Percentiles rank a stretch among this genome's conserved stretches.
Conservation (phyloP, 2,888 invertebrate genomes). For the Rotaria macrura region DNA sequence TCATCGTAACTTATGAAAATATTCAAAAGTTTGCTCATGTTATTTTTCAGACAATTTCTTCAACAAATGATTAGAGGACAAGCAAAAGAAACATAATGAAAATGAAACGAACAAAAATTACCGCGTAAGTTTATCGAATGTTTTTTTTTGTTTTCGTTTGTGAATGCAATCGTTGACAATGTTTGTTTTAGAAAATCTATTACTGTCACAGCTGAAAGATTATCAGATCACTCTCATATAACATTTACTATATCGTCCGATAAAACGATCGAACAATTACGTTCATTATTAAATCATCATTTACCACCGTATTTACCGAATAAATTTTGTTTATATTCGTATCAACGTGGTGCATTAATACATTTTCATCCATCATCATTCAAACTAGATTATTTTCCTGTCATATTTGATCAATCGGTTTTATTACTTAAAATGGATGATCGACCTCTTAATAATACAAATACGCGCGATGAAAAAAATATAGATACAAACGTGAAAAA, state of each 20-base stretch:
- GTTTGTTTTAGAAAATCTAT: neutral
- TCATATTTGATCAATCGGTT: constrained; percentile 11
- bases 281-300: constrained; percentile 18
- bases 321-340: neutral
- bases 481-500: neutral
- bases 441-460: neutral
- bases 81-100: neutral
- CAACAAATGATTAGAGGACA: too few relatives aligned
- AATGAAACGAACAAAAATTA: neutral
- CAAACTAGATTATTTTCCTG: constrained; percentile 17
- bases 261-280: neutral
- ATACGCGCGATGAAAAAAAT: neutral
- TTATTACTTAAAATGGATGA: constrained; percentile 8
- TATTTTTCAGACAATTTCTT: too few relatives aligned
- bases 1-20: neutral
- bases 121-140: neutral
- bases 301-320: neutral
- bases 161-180: too few relatives aligned
- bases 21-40: too few relatives aligned
- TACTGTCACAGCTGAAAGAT: neutral
- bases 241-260: constrained; percentile 3
- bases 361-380: constrained; percentile 3
- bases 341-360: constrained; percentile 12
- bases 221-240: neutral
- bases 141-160: neutral